Conservation (phyloP, 1,140 invertebrate genomes). For the Aphidius ervi region DNA sequence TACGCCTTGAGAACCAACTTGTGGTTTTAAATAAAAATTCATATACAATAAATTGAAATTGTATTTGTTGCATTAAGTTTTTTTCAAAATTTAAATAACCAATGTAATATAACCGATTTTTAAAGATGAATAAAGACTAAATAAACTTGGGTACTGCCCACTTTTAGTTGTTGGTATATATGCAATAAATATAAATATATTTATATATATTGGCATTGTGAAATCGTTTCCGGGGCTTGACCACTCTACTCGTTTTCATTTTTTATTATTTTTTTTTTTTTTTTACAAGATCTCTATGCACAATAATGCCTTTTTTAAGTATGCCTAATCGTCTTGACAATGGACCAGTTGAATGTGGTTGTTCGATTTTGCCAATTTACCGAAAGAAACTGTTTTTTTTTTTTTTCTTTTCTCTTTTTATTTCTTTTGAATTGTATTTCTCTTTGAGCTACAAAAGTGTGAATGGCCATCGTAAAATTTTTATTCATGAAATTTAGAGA, state of each 20-base stretch:
- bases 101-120: slow-evolving; percentile 30
- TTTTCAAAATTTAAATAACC: slow-evolving; percentile 31
- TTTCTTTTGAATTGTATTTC: slow-evolving; percentile 2
- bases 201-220: slow-evolving; percentile 39
- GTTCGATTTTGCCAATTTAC: slow-evolving; percentile 15
- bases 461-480: slow-evolving; percentile 29
- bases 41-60: too few relatives aligned
- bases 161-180: slow-evolving; percentile 10
- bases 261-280: slow-evolving; percentile 24
- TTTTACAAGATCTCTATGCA: slow-evolving; percentile 18
- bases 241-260: slow-evolving; percentile 31
- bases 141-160: slow-evolving; percentile 10
- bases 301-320: slow-evolving; percentile 31
- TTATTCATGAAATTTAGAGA: too few relatives aligned
- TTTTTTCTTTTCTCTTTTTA: slow-evolving; percentile 2
- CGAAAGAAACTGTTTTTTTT: too few relatives aligned
- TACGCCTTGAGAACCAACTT: slow-evolving; percentile 49
- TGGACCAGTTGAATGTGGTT: slow-evolving; percentile 3
- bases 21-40: not conserved
- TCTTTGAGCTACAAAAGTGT: slow-evolving; percentile 12
- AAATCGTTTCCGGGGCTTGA: slow-evolving; percentile 47
- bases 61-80: not conserved
- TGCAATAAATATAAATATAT: slow-evolving; percentile 24
- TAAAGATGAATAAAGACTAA: slow-evolving; percentile 1
- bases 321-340: slow-evolving; percentile 32